Evolutionary conservation across 2,797 vertebrate genomes (phyloP).

Genomic region (Antennarius maculatus): DNA sequence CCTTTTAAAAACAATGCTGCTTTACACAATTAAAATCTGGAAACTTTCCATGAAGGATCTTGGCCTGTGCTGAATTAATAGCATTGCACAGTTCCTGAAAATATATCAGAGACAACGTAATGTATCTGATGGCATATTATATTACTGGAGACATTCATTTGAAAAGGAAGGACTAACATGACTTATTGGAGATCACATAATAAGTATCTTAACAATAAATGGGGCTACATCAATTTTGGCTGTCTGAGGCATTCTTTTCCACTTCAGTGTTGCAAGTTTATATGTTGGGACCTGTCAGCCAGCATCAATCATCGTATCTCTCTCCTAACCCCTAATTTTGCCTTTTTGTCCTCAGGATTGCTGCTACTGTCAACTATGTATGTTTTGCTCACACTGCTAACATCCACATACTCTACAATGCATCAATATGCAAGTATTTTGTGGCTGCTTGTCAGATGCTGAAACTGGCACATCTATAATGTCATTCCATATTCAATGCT

Average conservation of each 20-base stretch:
- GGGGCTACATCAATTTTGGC: too few relatives aligned
- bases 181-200: background rate
- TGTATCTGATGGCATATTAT: slow-evolving; percentile 37
- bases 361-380: slow-evolving; percentile 13
- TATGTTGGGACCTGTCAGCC: slow-evolving; percentile 22
- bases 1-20: background rate
- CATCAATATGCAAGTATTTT: slow-evolving; percentile 19
- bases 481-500: slow-evolving; percentile 29
- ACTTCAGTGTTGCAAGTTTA: slow-evolving; percentile 10
- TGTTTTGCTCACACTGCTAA: slow-evolving; percentile 8
- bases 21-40: slow-evolving; percentile 17
- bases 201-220: too few relatives aligned
- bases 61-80: slow-evolving; percentile 36
- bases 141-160: slow-evolving; percentile 33
- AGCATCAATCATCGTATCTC: slow-evolving; percentile 20
- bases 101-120: slow-evolving; percentile 32
- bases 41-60: slow-evolving; percentile 31
- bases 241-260: slow-evolving; percentile 7
- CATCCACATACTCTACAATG: slow-evolving; percentile 4
- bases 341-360: slow-evolving; percentile 25
- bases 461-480: slow-evolving; percentile 24
- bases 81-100: slow-evolving; percentile 21
- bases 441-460: slow-evolving; percentile 40
- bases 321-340: slow-evolving; percentile 25
- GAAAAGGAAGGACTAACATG: slow-evolving; percentile 3